Base-by-base conservation (phyloP, 2,113 vertebrate species). In the Empidonax alnorum region DNA sequence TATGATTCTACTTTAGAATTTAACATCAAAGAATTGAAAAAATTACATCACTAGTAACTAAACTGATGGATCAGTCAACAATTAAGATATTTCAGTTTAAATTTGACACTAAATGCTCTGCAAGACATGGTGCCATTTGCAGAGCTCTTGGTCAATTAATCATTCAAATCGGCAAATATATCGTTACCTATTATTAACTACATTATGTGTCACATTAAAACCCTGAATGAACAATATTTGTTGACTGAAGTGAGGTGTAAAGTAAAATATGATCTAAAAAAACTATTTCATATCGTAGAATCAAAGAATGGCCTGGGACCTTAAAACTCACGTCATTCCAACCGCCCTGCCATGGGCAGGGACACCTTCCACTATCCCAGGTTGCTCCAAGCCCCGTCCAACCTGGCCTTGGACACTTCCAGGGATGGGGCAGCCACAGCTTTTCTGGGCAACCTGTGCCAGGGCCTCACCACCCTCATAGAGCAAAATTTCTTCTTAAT, bases 141-240 rank as follows among this genome's bases (percentile, higher is more conserved):
- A 74, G 37, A 66, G 5, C 12, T 56, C 50, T 42, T 49, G 46
- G n/a, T 53, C 33, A 72, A 17, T 58, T n/a, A 41, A 2, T 62
- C 10, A 28, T 8, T 67, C 22, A 18, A 90, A 87, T 62, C 8
- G 62, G 9, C 11, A n/a, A 63, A 63, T 2, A 1, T 28, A 28
- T 35, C 6, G 7, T 42, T 65, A 24, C 1, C 5, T n/a, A 18
- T 50, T n/a, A n/a, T 3, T 0, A 20, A 0, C 1, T 17, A 18
- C 8, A 74, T 71, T 33, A 25, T 49, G 2, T 12, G 4, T 49
- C 7, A 41, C 21, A 5, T 20, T 59, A 31, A 84, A 91, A 56
- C 49, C 30, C 6, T 47, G 7, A 20, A 41, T 62, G 39, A 68
- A 44, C 5, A 28, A 20, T 10, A 18, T n/a, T 66, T 81, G 9